Percentiles rank a stretch among this genome's conserved stretches.
Evolutionary conservation across 2,113 vertebrate species (phyloP).

Genomic region (Boulengerochromis microlepis): DNA sequence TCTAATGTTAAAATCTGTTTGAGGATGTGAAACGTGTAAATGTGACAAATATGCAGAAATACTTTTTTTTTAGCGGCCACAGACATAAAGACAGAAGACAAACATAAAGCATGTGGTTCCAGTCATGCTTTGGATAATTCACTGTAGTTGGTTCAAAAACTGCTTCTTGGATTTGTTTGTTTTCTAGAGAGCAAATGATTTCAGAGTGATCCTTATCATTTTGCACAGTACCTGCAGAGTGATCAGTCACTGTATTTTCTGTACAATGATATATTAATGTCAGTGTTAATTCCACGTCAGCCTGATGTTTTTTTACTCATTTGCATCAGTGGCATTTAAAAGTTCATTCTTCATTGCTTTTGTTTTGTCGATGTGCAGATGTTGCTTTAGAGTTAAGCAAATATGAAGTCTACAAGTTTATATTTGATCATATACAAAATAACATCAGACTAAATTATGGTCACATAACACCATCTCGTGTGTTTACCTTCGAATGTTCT

Average conservation of each 20-base stretch:
- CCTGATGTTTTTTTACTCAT: neutral
- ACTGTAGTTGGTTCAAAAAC: neutral
- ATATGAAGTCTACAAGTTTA: neutral
- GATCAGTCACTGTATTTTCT: neutral
- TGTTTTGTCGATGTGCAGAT: neutral
- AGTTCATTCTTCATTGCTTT: neutral
- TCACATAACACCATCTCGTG: neutral
- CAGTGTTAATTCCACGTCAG: neutral
- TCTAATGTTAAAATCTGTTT: neutral
- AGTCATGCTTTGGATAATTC: neutral
- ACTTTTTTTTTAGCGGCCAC: neutral
- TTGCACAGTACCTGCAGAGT: neutral
- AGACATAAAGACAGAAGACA: neutral
- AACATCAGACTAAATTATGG: neutral
- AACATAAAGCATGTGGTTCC: neutral
- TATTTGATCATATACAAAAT: neutral
- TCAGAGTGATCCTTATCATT: neutral
- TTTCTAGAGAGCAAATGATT: neutral
- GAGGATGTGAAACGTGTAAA: neutral
- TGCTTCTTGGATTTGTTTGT: neutral
- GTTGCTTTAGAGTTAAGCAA: neutral
- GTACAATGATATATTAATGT: neutral
- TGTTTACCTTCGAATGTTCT: constrained; percentile 90
- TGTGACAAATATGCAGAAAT: neutral
- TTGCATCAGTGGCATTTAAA: neutral